Conservation (phyloP, 1,140 invertebrate species). For the Drosophila arizonae region DNA sequence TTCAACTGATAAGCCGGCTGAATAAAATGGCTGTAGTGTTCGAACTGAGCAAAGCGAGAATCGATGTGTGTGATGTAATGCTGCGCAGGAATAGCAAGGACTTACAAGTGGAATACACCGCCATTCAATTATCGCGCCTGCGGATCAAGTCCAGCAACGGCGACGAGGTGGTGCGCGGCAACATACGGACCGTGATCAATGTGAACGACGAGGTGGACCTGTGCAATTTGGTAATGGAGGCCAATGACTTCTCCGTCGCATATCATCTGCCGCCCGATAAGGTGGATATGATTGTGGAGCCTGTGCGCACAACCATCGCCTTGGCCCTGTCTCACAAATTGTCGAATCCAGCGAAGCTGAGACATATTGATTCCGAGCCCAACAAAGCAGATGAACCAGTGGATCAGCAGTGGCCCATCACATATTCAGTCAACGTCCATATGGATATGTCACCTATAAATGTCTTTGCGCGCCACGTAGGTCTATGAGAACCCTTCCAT, state of each 20-base stretch:
- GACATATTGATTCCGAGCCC: too few species aligned
- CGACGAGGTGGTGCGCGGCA: slow-evolving; percentile 60
- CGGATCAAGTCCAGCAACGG: slow-evolving; percentile 54
- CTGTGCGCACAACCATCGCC: slow-evolving; percentile 85
- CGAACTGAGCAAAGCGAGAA: slow-evolving; percentile 50
- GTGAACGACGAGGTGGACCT: slow-evolving; percentile 22
- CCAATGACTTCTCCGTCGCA: slow-evolving; percentile 54
- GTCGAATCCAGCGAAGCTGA: too few species aligned
- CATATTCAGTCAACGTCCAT: slow-evolving; percentile 63
- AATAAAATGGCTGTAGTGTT: slow-evolving; percentile 53
- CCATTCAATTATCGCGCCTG: slow-evolving; percentile 43
- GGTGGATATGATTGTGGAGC: slow-evolving; percentile 66
- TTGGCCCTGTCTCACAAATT: slow-evolving; percentile 55
- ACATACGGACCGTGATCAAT: slow-evolving; percentile 45
- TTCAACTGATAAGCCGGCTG: slow-evolving; percentile 37
- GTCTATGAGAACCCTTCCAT: background rate
- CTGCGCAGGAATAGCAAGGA: slow-evolving; percentile 20
- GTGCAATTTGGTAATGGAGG: slow-evolving; percentile 62
- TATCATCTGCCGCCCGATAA: slow-evolving; percentile 17
- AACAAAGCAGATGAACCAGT: background rate
- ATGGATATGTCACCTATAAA: slow-evolving; percentile 63
- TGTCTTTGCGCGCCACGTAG: slow-evolving; percentile 39
- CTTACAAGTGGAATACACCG: slow-evolving; percentile 42
- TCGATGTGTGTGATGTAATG: slow-evolving; percentile 62
- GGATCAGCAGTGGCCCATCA: background rate